Conservation (phyloP, 2,888 invertebrate genomes). For the Hydroisotoma schaefferi region DNA sequence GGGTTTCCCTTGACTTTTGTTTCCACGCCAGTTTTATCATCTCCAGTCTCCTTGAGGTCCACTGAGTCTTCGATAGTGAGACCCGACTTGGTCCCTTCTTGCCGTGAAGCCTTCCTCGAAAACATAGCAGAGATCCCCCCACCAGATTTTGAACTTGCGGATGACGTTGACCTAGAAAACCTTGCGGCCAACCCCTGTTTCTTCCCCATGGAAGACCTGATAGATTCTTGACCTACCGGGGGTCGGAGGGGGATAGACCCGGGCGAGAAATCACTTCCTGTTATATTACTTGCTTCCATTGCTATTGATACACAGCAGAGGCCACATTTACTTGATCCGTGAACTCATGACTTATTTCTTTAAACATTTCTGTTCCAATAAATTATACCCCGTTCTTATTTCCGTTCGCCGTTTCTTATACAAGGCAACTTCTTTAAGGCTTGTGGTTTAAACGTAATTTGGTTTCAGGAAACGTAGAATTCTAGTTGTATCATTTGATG, state of each 20-base stretch:
- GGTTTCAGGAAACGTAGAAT: too few species aligned
- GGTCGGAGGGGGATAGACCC: neutral
- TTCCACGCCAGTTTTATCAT: slow-evolving; percentile 16
- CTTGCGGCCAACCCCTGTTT: neutral
- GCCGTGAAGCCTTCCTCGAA: neutral
- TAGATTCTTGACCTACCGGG: neutral
- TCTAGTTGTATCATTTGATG: too few species aligned
- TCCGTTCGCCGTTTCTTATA: too few species aligned
- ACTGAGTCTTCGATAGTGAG: slow-evolving; percentile 12
- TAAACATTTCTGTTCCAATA: too few species aligned
- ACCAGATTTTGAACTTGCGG: neutral
- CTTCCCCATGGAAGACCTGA: neutral
- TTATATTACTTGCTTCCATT: slow-evolving; percentile 16
- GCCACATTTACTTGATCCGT: too few species aligned
- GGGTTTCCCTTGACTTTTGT: slow-evolving; percentile 21
- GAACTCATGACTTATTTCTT: too few species aligned
- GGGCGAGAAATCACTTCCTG: slow-evolving; percentile 20
- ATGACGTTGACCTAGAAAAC: neutral
- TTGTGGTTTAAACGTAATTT: too few species aligned
- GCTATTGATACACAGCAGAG: neutral
- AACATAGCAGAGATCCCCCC: neutral
- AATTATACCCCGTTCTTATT: too few species aligned
- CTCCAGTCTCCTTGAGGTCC: slow-evolving; percentile 17
- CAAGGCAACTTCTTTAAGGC: too few species aligned
- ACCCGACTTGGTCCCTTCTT: neutral